Percentiles rank a stretch among this genome's conserved stretches.
Evolutionary conservation across 2,797 vertebrate species (phyloP).

Genomic region (Micropoecilia bifurca): DNA sequence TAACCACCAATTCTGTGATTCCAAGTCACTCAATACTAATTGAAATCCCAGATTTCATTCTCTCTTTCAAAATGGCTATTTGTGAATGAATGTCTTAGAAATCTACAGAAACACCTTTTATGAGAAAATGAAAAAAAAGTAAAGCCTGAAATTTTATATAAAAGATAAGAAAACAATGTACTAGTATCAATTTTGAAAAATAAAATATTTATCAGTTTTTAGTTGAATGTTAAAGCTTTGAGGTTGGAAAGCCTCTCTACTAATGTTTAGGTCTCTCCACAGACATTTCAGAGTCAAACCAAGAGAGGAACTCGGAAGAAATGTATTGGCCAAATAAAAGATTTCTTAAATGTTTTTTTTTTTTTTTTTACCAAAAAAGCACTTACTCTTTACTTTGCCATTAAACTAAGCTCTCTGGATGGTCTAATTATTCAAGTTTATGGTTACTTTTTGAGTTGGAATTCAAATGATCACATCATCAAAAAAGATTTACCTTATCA

Average conservation of each 20-base stretch:
- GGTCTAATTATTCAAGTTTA: background rate
- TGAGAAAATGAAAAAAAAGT: background rate
- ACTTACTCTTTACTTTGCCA: background rate
- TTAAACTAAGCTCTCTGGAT: background rate
- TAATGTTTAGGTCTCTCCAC: background rate
- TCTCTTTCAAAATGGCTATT: background rate
- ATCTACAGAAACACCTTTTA: background rate
- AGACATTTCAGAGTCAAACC: background rate
- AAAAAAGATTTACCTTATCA: background rate
- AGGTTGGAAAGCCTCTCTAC: background rate
- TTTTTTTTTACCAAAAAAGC: background rate
- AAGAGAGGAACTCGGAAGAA: background rate
- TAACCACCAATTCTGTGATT: too few species aligned
- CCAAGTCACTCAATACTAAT: too few species aligned
- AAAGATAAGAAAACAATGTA: background rate
- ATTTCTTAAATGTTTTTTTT: background rate
- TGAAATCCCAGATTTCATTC: too few species aligned
- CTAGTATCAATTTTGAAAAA: background rate
- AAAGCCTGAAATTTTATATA: background rate
- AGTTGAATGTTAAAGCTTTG: background rate
- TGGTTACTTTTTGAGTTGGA: background rate
- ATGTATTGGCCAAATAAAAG: background rate
- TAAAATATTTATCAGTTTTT: background rate
- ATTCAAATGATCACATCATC: background rate
- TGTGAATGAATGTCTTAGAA: background rate